Percentiles rank a stretch among this genome's conserved stretches.
These are phyloP conservation scores for Crocodylus rhombifer DNA, from an alignment of 2,797 vertebrate genomes.

Conservation along the genomic window DNA sequence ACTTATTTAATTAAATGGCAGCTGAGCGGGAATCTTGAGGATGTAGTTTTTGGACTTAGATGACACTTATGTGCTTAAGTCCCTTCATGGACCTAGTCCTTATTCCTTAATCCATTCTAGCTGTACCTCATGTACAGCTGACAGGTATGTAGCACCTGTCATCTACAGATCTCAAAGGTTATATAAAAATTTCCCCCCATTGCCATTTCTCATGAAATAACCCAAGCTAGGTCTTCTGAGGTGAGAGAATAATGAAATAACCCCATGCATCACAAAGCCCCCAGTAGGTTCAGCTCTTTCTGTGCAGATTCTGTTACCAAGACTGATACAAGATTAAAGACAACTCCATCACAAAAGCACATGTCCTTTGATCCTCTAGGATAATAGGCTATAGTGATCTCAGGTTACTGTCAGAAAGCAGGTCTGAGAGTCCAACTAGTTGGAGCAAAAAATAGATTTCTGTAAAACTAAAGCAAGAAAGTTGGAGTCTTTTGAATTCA, in stretches of 20 bases:
- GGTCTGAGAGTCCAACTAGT: slow-evolving; percentile 46
- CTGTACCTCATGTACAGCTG: neutral
- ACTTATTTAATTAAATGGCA: neutral
- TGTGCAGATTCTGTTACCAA: neutral
- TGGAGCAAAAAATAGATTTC: slow-evolving; percentile 58
- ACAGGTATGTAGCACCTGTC: neutral
- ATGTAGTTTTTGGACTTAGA: neutral
- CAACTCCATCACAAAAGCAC: neutral
- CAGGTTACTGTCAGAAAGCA: slow-evolving; percentile 51
- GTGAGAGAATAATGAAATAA: slow-evolving; percentile 48
- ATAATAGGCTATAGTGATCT: slow-evolving; percentile 43
- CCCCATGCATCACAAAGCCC: neutral
- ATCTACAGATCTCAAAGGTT: neutral
- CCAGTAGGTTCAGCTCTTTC: neutral
- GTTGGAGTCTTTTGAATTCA: slow-evolving; percentile 40
- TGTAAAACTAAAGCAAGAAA: slow-evolving; percentile 43
- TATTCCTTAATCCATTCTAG: neutral
- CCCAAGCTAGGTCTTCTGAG: neutral
- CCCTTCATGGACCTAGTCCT: neutral
- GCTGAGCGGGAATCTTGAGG: neutral
- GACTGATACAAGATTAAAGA: slow-evolving; percentile 27
- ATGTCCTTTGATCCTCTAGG: slow-evolving; percentile 46
- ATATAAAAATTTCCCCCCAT: neutral
- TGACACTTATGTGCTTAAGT: neutral
- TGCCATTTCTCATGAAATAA: neutral